Conservation (phyloP, 2,797 vertebrate species). For the Poeciliopsis infans region DNA sequence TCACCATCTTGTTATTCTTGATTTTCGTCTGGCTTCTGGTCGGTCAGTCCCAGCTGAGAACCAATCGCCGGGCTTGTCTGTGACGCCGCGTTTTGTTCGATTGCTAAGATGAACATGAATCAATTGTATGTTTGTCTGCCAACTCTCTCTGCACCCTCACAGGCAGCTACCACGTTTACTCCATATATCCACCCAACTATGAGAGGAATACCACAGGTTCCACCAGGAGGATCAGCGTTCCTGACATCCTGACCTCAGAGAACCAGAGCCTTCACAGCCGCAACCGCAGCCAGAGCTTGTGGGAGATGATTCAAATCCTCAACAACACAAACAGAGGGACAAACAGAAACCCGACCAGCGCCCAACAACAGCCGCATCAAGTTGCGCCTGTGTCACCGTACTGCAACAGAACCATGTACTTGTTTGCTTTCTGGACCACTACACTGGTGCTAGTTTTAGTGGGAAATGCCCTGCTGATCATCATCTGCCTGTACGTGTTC, state of each 20-base stretch:
- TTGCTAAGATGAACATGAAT: not conserved
- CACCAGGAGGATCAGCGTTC: not conserved
- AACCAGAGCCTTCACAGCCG: conserved; percentile 10
- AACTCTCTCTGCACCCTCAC: not conserved
- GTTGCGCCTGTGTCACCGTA: not conserved
- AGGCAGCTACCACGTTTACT: conserved; percentile 53
- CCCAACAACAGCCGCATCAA: fast-evolving
- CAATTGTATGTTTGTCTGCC: not conserved
- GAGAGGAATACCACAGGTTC: not conserved
- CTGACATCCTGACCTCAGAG: not conserved
- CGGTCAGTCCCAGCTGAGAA: conserved; percentile 17
- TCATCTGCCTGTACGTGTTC: conserved; percentile 1
- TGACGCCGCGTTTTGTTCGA: not conserved
- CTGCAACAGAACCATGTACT: conserved; percentile 42
- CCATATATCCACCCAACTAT: conserved; percentile 44
- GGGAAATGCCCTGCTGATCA: not conserved
- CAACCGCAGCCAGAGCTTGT: conserved; percentile 2
- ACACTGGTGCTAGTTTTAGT: conserved; percentile 5
- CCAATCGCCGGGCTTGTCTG: not conserved
- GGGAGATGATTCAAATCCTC: not conserved
- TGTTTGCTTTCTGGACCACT: conserved; percentile 52
- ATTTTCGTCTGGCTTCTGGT: conserved; percentile 28
- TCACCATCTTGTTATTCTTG: conserved; percentile 9
- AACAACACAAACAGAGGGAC: not conserved
- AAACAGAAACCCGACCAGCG: not conserved